Percentiles rank a stretch among this genome's conserved stretches.
These are phyloP conservation scores for Tyrophagus putrescentiae DNA, from an alignment of 1,140 invertebrate species.

Conservation along the genomic window DNA sequence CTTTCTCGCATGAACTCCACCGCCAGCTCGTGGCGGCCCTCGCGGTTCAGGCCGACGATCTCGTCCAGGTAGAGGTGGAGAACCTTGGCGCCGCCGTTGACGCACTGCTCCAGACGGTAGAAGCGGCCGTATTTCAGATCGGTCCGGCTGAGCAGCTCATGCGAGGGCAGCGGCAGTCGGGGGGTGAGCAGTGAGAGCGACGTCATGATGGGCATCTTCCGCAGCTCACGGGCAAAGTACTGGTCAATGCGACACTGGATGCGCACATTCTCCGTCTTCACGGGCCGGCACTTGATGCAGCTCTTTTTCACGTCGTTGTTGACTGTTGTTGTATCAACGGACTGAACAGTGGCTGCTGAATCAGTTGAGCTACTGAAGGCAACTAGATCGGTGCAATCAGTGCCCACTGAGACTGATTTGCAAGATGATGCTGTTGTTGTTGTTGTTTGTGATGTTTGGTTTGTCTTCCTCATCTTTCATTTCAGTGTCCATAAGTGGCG, in stretches of 20 bases:
- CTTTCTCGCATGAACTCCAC: conserved; percentile 70
- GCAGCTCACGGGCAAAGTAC: conserved; percentile 20
- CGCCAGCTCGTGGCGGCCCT: conserved; percentile 63
- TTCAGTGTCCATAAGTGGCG: neutral
- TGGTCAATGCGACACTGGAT: conserved; percentile 29
- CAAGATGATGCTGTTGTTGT: neutral
- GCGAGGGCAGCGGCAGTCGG: conserved; percentile 23
- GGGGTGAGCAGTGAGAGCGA: conserved; percentile 27
- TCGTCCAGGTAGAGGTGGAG: conserved; percentile 86
- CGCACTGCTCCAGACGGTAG: conserved; percentile 74
- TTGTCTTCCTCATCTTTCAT: neutral
- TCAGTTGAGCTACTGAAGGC: neutral
- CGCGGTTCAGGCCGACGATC: conserved; percentile 54
- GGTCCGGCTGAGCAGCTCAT: conserved; percentile 32
- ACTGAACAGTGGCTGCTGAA: neutral
- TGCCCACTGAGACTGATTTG: neutral
- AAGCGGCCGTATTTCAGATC: conserved; percentile 56
- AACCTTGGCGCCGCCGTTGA: conserved; percentile 85
- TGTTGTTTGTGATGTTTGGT: neutral
- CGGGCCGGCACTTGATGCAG: conserved; percentile 16
- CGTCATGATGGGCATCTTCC: conserved; percentile 17
- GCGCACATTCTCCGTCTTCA: conserved; percentile 25
- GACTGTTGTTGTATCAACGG: neutral
- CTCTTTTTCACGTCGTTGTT: neutral
- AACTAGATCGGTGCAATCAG: neutral